Evolutionary conservation across 1,140 invertebrate genomes (phyloP).

Genomic region (Drosophila repletoides): DNA sequence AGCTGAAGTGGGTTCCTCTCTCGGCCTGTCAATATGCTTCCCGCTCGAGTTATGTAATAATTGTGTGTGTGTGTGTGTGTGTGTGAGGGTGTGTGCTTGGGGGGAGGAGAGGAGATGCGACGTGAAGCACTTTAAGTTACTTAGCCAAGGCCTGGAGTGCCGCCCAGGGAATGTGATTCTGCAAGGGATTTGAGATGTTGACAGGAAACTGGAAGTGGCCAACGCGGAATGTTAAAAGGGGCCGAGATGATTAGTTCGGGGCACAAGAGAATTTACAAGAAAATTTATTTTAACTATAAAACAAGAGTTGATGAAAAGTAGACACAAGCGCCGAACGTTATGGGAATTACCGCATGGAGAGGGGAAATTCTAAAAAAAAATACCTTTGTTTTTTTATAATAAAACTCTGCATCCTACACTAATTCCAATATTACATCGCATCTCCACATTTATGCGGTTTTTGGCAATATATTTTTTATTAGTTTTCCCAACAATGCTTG

Average conservation of each 20-base stretch:
- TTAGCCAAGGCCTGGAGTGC: slow-evolving; percentile 32
- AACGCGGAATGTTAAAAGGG: slow-evolving; percentile 20
- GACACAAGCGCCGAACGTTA: neutral
- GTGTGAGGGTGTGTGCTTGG: slow-evolving; percentile 4
- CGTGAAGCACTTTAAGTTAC: slow-evolving; percentile 40
- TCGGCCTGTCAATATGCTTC: slow-evolving; percentile 40
- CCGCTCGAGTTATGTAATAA: slow-evolving; percentile 25
- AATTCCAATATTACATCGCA: too few species aligned
- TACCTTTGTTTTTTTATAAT: too few species aligned
- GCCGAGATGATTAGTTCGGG: slow-evolving; percentile 36
- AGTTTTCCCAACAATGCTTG: too few species aligned
- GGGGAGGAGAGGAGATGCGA: slow-evolving; percentile 1
- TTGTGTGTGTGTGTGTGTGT: slow-evolving; percentile 21
- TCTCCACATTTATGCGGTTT: too few species aligned
- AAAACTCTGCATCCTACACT: too few species aligned
- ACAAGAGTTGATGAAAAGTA: neutral
- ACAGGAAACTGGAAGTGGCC: slow-evolving; percentile 37
- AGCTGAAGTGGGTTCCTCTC: slow-evolving; percentile 16
- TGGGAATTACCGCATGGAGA: too few species aligned
- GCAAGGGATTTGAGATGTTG: slow-evolving; percentile 18
- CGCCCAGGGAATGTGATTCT: slow-evolving; percentile 26
- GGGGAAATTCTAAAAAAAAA: too few species aligned
- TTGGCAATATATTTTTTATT: too few species aligned
- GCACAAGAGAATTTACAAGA: slow-evolving; percentile 29
- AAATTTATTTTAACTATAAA: slow-evolving; percentile 15